A percentile compares a stretch with the other conserved stretches of the same genome.
These are phyloP conservation scores for Liopterus haemorrhoidalis DNA, from an alignment of 2,888 invertebrate species.

Conservation along the genomic window DNA sequence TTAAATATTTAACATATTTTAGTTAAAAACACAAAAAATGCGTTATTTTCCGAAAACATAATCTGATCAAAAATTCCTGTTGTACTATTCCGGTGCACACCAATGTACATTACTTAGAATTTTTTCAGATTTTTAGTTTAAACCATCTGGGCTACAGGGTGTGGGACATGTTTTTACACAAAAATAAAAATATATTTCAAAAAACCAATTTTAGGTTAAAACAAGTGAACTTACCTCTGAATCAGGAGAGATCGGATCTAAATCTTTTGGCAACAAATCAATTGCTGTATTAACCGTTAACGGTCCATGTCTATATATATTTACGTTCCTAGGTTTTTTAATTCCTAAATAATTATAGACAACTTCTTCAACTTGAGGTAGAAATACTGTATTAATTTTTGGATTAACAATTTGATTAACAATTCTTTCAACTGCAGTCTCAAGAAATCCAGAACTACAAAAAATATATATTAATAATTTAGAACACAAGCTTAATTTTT, in stretches of 20 bases:
- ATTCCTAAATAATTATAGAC: conserved; percentile 83
- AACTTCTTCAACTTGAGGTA: conserved; percentile 85
- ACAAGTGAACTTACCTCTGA: conserved; percentile 68
- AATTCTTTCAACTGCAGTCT: conserved; percentile 87
- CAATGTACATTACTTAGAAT: too few species aligned
- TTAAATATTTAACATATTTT: too few species aligned
- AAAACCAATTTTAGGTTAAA: conserved; percentile 41
- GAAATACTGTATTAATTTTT: conserved; percentile 80
- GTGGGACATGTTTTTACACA: too few species aligned
- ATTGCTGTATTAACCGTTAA: conserved; percentile 41
- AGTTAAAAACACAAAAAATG: too few species aligned
- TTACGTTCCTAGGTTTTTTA: conserved; percentile 52
- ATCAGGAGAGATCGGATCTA: conserved; percentile 77
- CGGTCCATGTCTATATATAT: conserved; percentile 18
- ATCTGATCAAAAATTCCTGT: too few species aligned
- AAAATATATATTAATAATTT: conserved; percentile 25
- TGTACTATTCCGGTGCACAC: too few species aligned
- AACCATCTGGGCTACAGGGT: too few species aligned
- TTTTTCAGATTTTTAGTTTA: too few species aligned
- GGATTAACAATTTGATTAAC: conserved; percentile 95
- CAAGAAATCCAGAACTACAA: conserved; percentile 77
- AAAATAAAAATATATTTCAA: conserved; percentile 16
- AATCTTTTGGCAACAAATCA: conserved; percentile 65
- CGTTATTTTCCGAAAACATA: too few species aligned
- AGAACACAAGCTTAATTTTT: neutral